These are phyloP conservation scores for Lepilemur septentrionalis DNA, from an alignment of 2,797 vertebrate species.

Conservation along the genomic window DNA sequence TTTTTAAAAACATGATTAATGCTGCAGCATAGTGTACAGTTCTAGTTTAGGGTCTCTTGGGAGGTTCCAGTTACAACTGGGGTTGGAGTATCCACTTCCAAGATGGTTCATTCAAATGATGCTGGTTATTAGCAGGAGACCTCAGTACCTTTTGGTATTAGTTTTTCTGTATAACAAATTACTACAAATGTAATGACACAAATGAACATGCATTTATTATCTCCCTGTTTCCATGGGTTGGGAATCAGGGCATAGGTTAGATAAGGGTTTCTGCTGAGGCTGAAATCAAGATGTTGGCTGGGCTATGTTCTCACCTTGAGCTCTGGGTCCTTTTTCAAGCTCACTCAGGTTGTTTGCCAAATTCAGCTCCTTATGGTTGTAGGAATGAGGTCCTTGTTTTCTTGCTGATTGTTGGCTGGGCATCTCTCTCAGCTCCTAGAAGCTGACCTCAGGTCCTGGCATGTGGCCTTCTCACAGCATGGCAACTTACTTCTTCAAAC, in stretches of 20 bases:
- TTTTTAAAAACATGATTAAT: not conserved
- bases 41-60: not conserved
- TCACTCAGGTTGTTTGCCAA: not conserved
- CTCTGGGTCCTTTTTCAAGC: not conserved
- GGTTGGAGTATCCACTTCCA: not conserved
- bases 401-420: not conserved
- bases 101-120: not conserved
- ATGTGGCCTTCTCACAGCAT: not conserved
- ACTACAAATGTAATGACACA: not conserved
- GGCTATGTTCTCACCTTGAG: not conserved
- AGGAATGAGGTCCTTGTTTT: not conserved
- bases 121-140: not conserved
- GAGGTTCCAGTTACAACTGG: not conserved
- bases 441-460: not conserved
- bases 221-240: not conserved
- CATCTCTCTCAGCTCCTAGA: not conserved
- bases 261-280: not conserved
- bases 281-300: not conserved
- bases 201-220: not conserved
- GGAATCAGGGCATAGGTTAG: not conserved
- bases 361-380: not conserved
- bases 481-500: not conserved
- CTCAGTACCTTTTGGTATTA: not conserved
- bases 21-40: not conserved
- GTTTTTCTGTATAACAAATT: not conserved